Percentiles rank a stretch among this genome's conserved stretches.
phyloP scores from a whole-genome alignment of 2,113 vertebrate species.

The Callorhinus ursinus region DNA sequence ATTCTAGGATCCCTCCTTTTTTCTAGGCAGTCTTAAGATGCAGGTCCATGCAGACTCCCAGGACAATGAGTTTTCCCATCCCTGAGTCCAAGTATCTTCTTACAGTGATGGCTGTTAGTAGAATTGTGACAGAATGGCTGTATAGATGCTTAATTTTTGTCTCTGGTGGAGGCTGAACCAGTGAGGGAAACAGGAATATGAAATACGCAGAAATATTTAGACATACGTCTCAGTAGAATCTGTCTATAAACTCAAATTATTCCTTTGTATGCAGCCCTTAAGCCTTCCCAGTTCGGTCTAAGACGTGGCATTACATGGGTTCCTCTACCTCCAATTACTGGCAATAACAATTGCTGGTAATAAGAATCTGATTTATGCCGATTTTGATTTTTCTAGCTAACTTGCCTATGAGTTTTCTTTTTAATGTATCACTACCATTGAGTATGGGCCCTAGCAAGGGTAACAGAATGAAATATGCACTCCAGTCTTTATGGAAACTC shows the following conservation, averaged over 20 bases:
- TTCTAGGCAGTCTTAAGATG: neutral
- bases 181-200: neutral
- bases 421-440: neutral
- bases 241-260: neutral
- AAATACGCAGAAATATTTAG: neutral
- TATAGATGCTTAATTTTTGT: neutral
- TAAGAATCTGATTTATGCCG: neutral
- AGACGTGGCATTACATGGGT: neutral
- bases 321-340: neutral
- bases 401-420: neutral
- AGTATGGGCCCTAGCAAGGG: neutral
- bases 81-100: neutral
- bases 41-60: neutral
- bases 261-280: neutral
- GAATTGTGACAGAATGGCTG: neutral
- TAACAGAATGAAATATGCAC: neutral
- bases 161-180: neutral
- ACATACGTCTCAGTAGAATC: neutral
- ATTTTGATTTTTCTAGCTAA: neutral
- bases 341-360: neutral
- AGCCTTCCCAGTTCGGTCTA: neutral
- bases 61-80: neutral
- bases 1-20: neutral
- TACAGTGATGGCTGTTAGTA: neutral
- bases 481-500: neutral